Evolutionary conservation across 2,888 invertebrate genomes (phyloP).

Genomic region (Megalurothrips usitatus): DNA sequence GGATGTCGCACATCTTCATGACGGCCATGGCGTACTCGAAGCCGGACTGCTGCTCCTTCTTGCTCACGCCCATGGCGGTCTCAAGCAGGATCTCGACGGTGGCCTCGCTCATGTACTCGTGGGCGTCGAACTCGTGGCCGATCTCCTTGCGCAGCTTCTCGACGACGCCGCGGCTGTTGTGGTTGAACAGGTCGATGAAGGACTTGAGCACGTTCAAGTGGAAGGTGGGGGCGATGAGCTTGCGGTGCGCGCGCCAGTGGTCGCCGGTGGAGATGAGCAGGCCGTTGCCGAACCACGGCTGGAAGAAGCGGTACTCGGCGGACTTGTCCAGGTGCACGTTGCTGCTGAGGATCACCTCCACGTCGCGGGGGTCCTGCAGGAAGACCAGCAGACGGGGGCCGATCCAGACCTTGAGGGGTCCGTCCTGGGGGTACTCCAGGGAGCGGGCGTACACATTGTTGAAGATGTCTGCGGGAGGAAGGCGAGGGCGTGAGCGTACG

Average conservation of each 20-base stretch:
- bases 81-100: constrained; percentile 47
- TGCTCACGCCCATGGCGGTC: constrained; percentile 85
- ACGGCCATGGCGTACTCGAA: constrained; percentile 83
- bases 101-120: constrained; percentile 43
- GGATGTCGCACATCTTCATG: constrained; percentile 84
- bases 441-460: constrained; percentile 36
- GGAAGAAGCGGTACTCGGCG: constrained; percentile 45
- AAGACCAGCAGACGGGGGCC: constrained; percentile 43
- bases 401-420: constrained; percentile 41
- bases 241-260: constrained; percentile 81
- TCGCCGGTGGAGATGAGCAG: constrained; percentile 50
- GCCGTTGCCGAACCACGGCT: constrained; percentile 48
- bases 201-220: constrained; percentile 81
- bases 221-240: constrained; percentile 82
- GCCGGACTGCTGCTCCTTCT: constrained; percentile 73
- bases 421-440: constrained; percentile 36
- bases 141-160: constrained; percentile 40
- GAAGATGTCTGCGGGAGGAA: constrained; percentile 38
- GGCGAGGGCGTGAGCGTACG: constrained; percentile 31
- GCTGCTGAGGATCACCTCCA: constrained; percentile 45
- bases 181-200: constrained; percentile 80
- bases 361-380: constrained; percentile 42
- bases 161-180: constrained; percentile 67
- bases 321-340: constrained; percentile 46
- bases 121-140: constrained; percentile 41